These are phyloP conservation scores for Malacoctenus gilli DNA, from an alignment of 2,797 vertebrate genomes.

Conservation along the genomic window DNA sequence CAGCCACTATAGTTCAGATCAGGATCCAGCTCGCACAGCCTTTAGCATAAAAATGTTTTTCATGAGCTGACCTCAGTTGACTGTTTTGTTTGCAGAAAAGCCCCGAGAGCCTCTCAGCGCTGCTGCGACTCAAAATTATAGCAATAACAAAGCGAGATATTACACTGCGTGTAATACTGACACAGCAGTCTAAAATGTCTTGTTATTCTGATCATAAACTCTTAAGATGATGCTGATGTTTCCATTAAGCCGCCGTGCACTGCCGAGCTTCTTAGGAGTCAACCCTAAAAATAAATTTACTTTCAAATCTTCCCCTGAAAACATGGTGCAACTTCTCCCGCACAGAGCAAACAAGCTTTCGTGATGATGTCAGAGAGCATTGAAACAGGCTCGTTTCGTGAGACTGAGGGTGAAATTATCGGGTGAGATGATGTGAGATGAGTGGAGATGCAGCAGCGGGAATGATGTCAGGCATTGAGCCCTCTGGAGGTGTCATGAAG, in stretches of 20 bases:
- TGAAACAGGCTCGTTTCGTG: conserved; percentile 22
- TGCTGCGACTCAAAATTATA: conserved; percentile 11
- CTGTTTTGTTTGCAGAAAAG: conserved; percentile 30
- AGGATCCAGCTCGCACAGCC: conserved; percentile 11
- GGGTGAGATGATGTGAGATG: conserved; percentile 25
- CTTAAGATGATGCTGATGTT: conserved; percentile 5
- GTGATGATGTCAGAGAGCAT: not conserved
- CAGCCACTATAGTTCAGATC: conserved; percentile 10
- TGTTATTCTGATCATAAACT: conserved; percentile 8
- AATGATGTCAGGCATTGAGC: conserved; percentile 15
- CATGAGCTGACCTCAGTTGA: conserved; percentile 23
- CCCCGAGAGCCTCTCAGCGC: conserved; percentile 6
- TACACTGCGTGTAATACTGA: conserved; percentile 1
- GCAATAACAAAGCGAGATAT: not conserved
- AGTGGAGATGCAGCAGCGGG: conserved; percentile 13
- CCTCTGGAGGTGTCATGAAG: conserved; percentile 26
- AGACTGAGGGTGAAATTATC: conserved; percentile 17
- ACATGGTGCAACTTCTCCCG: conserved; percentile 6
- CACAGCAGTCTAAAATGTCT: conserved; percentile 1
- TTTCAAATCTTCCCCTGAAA: conserved; percentile 11
- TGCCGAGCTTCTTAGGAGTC: not conserved
- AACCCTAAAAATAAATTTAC: not conserved
- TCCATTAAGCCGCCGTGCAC: not conserved
- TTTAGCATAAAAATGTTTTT: conserved; percentile 25
- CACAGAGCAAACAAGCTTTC: conserved; percentile 5